phyloP scores from a whole-genome alignment of 30 jellyfish, hydroid and myxozoan genomes.

The Morbakka virulenta region DNA sequence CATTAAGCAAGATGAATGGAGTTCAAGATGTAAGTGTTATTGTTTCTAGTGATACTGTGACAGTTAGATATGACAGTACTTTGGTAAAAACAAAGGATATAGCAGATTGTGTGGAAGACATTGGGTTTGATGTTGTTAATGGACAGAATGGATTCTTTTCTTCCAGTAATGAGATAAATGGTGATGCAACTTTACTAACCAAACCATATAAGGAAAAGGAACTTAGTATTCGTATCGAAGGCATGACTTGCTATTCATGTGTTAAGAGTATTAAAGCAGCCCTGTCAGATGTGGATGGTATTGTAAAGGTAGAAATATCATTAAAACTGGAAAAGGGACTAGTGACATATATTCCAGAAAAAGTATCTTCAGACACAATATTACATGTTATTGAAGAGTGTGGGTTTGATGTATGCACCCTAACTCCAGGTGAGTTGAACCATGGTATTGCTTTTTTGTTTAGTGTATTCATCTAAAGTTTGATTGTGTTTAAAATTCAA shows the following conservation, averaged over 20 bases:
- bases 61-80: too few relatives aligned
- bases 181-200: too few relatives aligned
- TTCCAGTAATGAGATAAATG: too few relatives aligned
- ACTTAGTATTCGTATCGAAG: slow-evolving; percentile 23
- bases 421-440: slow-evolving; percentile 49
- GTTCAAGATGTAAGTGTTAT: slow-evolving; percentile 40
- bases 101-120: too few relatives aligned
- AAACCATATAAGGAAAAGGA: too few relatives aligned
- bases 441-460: too few relatives aligned
- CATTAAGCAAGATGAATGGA: slow-evolving; percentile 49
- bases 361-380: slow-evolving; percentile 31
- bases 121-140: slow-evolving; percentile 74
- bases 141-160: too few relatives aligned
- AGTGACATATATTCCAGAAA: slow-evolving; percentile 41
- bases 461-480: too few relatives aligned
- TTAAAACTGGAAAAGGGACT: slow-evolving; percentile 44
- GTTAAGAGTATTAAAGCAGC: slow-evolving; percentile 40
- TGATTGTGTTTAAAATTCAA: too few relatives aligned
- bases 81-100: too few relatives aligned
- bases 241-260: slow-evolving; percentile 88
- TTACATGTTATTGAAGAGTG: slow-evolving; percentile 57
- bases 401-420: slow-evolving; percentile 68
- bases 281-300: slow-evolving; percentile 43
- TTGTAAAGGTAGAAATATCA: slow-evolving; percentile 29
- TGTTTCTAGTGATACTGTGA: too few relatives aligned